Conservation (phyloP, 92 coral and sea anemone genomes). For the Heteractis magnifica region DNA sequence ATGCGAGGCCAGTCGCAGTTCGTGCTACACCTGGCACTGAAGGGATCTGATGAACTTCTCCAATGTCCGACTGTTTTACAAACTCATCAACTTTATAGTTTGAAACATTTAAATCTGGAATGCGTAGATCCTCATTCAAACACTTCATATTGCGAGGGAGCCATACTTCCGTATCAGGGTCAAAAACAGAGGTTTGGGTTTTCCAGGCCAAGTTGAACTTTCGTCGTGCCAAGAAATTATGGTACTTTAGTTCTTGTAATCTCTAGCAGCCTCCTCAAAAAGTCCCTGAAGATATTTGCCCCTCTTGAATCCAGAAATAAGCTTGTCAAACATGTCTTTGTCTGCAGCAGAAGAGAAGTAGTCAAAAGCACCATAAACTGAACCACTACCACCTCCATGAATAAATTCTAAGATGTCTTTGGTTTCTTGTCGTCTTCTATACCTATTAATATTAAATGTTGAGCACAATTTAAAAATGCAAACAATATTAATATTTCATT, state of each 20-base stretch:
- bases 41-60: too few species aligned
- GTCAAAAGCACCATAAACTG: conserved; percentile 72
- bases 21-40: too few species aligned
- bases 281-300: conserved; percentile 43
- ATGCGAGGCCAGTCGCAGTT: too few species aligned
- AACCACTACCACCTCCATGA: too few species aligned
- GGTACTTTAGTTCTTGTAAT: conserved; percentile 38
- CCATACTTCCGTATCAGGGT: conserved; percentile 51
- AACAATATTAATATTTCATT: too few species aligned
- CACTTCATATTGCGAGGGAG: conserved; percentile 51
- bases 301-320: conserved; percentile 32
- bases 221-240: conserved; percentile 35
- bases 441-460: not conserved
- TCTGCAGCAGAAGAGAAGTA: too few species aligned
- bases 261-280: conserved; percentile 33
- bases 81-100: too few species aligned
- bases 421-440: not conserved
- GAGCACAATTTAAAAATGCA: not conserved
- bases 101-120: too few species aligned
- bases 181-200: conserved; percentile 48
- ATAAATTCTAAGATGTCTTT: not conserved
- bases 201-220: conserved; percentile 40
- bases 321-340: conserved; percentile 31
- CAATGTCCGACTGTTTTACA: too few species aligned
- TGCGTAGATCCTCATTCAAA: conserved; percentile 9